A percentile compares a stretch with the other conserved stretches of the same genome.
These are phyloP conservation scores for Tachina lurida DNA, from an alignment of 2,888 invertebrate species.

Conservation along the genomic window DNA sequence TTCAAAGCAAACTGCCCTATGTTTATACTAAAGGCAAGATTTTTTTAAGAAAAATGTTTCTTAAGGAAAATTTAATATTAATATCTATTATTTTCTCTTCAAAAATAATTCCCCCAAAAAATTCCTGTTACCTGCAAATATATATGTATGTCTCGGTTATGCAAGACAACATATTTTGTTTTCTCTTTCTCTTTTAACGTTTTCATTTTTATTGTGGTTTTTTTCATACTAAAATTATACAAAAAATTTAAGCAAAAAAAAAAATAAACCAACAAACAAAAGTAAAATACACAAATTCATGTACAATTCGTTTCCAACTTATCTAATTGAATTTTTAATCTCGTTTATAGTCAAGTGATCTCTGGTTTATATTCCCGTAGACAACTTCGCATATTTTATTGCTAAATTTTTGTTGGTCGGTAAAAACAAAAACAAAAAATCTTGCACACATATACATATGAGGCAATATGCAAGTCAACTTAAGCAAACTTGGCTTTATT, in stretches of 20 bases:
- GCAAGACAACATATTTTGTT: constrained; percentile 27
- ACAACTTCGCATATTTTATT: constrained; percentile 79
- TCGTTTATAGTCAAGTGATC: constrained; percentile 83
- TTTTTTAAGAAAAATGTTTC: too few species aligned
- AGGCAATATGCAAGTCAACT: too few species aligned
- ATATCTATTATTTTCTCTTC: too few species aligned
- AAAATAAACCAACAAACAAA: constrained; percentile 24
- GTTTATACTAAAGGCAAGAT: too few species aligned
- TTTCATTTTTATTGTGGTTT: constrained; percentile 1
- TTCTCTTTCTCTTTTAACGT: not conserved
- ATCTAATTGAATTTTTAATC: constrained; percentile 83
- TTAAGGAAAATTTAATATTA: too few species aligned
- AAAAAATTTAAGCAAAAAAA: constrained; percentile 33
- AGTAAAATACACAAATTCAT: constrained; percentile 51
- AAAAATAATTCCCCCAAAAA: too few species aligned
- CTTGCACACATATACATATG: not conserved
- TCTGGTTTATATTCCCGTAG: constrained; percentile 77
- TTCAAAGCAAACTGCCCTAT: too few species aligned
- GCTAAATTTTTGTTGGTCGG: constrained; percentile 71
- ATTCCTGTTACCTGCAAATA: too few species aligned
- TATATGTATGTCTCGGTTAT: constrained; percentile 21
- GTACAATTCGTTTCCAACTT: constrained; percentile 78
- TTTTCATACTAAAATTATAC: not conserved
- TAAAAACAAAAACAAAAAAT: not conserved
- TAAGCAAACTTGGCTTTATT: not conserved